These are phyloP conservation scores for Blennius ocellaris DNA, from an alignment of 2,113 vertebrate genomes.

Conservation along the genomic window DNA sequence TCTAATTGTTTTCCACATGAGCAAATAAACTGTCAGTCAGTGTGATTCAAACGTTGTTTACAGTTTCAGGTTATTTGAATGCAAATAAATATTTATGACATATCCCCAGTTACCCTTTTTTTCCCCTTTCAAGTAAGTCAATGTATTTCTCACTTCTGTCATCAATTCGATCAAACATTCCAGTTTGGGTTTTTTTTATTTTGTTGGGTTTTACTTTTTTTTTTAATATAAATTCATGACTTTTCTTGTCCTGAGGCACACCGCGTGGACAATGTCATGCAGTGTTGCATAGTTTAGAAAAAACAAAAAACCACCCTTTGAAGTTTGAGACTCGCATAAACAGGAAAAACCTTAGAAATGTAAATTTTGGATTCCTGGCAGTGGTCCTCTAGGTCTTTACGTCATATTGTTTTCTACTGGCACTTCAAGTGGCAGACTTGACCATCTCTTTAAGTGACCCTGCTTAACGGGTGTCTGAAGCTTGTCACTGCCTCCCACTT, in stretches of 20 bases:
- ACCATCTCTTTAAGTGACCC: constrained; percentile 47
- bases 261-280: neutral
- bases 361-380: constrained; percentile 17
- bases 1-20: constrained; percentile 8
- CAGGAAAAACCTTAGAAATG: constrained; percentile 30
- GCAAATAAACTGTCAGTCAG: constrained; percentile 7
- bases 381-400: neutral
- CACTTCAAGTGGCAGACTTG: constrained; percentile 30
- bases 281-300: neutral
- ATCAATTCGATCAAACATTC: no score
- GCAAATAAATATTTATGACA: constrained; percentile 48
- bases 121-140: neutral
- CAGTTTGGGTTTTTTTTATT: neutral
- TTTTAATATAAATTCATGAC: no score
- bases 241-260: neutral
- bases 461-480: constrained; percentile 52
- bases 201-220: neutral
- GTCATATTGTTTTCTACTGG: constrained; percentile 27
- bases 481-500: constrained; percentile 48
- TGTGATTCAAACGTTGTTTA: constrained; percentile 37
- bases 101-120: neutral
- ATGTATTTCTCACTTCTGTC: neutral
- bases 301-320: constrained; percentile 34
- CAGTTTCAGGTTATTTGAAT: constrained; percentile 1
- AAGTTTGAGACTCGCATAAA: constrained; percentile 29